Percentiles rank a stretch among this genome's conserved stretches.
phyloP scores from a whole-genome alignment of 2,113 vertebrate species.

The Candoia aspera region DNA sequence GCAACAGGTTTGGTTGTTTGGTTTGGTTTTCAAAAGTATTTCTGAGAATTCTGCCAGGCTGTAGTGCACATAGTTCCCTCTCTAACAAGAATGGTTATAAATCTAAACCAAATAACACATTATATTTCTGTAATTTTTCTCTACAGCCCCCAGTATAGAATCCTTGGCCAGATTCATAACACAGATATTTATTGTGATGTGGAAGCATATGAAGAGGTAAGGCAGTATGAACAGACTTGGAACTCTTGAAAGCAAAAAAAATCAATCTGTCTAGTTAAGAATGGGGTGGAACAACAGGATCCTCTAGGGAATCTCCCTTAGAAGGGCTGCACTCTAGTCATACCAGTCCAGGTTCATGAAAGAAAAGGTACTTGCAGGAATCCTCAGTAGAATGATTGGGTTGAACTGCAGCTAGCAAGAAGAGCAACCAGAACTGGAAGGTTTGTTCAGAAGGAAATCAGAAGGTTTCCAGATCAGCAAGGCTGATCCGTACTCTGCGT shows the following conservation, averaged over 20 bases:
- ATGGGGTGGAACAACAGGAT: no score
- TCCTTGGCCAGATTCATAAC: conserved; percentile 85
- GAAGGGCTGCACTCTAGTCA: not conserved
- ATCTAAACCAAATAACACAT: not conserved
- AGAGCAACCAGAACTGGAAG: not conserved
- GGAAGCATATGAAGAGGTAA: conserved; percentile 91
- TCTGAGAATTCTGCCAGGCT: no score
- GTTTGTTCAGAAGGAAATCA: not conserved
- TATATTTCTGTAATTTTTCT: conserved; percentile 27
- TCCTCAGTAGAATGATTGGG: not conserved
- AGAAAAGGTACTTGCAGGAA: not conserved
- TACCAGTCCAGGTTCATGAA: not conserved
- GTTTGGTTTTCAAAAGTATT: not conserved
- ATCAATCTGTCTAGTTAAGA: not conserved
- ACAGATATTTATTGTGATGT: conserved; percentile 90
- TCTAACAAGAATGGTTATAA: not conserved
- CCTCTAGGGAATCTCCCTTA: not conserved
- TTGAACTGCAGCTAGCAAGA: not conserved
- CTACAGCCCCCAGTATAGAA: conserved; percentile 81
- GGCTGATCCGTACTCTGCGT: not conserved
- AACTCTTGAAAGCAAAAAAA: not conserved
- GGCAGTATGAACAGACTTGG: not conserved
- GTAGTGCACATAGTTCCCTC: accelerated
- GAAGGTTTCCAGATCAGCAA: not conserved
- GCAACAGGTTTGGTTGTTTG: not conserved